Evolutionary conservation across 2,888 invertebrate genomes (phyloP).

Genomic region (Clistopyga incitator): DNA sequence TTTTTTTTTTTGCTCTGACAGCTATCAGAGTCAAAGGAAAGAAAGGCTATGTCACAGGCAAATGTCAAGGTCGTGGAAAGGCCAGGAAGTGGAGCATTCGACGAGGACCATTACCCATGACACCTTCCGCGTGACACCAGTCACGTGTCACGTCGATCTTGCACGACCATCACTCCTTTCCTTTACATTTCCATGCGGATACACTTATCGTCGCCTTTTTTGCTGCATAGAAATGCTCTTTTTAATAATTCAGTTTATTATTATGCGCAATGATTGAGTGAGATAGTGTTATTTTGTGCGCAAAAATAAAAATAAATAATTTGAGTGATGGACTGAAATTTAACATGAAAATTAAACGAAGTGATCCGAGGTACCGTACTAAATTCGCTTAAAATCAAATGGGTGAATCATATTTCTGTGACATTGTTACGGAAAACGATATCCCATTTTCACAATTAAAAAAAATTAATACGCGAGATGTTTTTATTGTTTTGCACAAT

Average conservation of each 20-base stretch:
- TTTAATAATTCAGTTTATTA: neutral
- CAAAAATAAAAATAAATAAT: no score
- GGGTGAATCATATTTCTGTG: no score
- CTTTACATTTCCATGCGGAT: neutral
- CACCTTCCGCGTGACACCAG: slow-evolving; percentile 31
- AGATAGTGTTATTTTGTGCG: no score
- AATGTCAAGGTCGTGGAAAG: slow-evolving; percentile 60
- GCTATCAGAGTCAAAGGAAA: slow-evolving; percentile 45
- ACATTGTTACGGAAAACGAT: no score
- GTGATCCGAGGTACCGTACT: no score
- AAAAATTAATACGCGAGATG: no score
- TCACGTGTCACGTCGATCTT: slow-evolving; percentile 19
- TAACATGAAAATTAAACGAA: no score
- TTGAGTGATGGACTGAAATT: no score
- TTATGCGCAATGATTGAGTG: neutral
- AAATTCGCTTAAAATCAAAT: no score
- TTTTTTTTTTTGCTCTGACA: slow-evolving; percentile 35
- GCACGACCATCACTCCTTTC: neutral
- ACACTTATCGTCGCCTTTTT: slow-evolving; percentile 5
- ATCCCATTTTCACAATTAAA: no score
- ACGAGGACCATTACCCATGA: slow-evolving; percentile 48
- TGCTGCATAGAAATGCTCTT: neutral
- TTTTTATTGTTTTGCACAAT: no score
- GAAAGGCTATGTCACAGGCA: slow-evolving; percentile 37
- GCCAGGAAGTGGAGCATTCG: slow-evolving; percentile 47